Evolutionary conservation across 2,797 vertebrate genomes (phyloP).

Genomic region (Mus minutoides): DNA sequence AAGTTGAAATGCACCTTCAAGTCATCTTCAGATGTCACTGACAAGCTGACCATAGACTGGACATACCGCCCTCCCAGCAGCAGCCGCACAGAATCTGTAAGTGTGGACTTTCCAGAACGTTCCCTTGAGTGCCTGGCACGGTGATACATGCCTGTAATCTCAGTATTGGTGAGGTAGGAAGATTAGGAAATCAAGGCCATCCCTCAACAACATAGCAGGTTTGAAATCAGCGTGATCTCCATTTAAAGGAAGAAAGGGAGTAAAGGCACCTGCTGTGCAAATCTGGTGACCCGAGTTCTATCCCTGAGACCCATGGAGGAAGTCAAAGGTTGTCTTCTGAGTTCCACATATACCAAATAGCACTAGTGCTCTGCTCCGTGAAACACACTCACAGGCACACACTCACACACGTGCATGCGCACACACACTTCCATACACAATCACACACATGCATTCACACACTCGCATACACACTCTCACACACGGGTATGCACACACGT

Average conservation of each 20-base stretch:
- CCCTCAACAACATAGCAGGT: neutral
- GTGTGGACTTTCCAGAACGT: conserved; percentile 64
- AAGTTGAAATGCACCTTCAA: conserved; percentile 91
- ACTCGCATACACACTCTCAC: neutral
- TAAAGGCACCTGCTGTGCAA: neutral
- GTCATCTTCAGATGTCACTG: conserved; percentile 88
- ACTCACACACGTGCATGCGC: neutral
- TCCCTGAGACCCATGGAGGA: neutral
- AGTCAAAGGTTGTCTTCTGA: neutral
- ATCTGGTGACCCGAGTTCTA: neutral
- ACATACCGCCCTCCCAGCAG: conserved; percentile 89
- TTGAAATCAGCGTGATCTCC: neutral
- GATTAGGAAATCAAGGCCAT: neutral
- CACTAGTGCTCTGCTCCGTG: neutral
- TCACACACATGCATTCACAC: neutral
- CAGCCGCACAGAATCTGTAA: conserved; percentile 89
- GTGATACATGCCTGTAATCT: neutral
- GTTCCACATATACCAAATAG: neutral
- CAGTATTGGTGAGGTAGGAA: neutral
- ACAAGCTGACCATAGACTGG: conserved; percentile 93
- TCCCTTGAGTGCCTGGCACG: neutral
- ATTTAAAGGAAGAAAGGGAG: neutral
- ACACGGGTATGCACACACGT: neutral
- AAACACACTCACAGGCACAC: too few species aligned
- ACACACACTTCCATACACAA: neutral